Evolutionary conservation across 2,888 invertebrate species (phyloP), one percentile per base, ranked within the genome.

Genomic region (Cosmorhoe ocellata): DNA sequence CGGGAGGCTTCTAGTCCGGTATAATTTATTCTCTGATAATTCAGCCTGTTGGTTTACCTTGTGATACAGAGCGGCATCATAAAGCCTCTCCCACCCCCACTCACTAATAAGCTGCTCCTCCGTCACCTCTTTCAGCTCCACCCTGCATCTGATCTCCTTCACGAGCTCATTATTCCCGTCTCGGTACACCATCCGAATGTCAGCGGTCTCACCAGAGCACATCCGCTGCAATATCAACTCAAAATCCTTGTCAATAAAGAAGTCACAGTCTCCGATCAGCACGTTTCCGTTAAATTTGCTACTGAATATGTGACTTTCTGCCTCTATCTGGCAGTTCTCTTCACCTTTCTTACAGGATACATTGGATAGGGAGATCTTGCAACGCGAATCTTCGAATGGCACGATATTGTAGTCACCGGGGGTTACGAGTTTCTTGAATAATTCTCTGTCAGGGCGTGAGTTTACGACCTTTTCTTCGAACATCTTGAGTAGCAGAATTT

Each of bases 11-110:
- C n/a, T n/a, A n/a, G n/a, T n/a, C n/a, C n/a, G n/a, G n/a, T n/a
- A n/a, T n/a, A n/a, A n/a, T n/a, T n/a, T n/a, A n/a, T n/a, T n/a
- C n/a, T n/a, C n/a, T n/a, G n/a, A n/a, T n/a, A n/a, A n/a, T n/a
- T n/a, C n/a, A n/a, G n/a, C n/a, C n/a, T n/a, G n/a, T 18, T 3
- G 2, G 6, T 24, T 4, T 24, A 79, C 79, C 75, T 93, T 93
- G 59, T 92, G 90, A 61, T 87, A 83, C 24, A 81, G 63, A 0
- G 92, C 89, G 11, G 83, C 73, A 33, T 87, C 82, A 61, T 88
- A 88, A 54, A 92, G 84, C 49, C 92, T 84, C 39, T 86, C 81
- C 69, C 89, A 86, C n/a, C 87, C 82, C 92, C 92, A 93, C 39
- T 92, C 89, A 71, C 91, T 91, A 22, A 92, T 80, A 6, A 90